Base-by-base conservation (phyloP, 2,113 vertebrate genomes). In the Oxygymnocypris stewartii region DNA sequence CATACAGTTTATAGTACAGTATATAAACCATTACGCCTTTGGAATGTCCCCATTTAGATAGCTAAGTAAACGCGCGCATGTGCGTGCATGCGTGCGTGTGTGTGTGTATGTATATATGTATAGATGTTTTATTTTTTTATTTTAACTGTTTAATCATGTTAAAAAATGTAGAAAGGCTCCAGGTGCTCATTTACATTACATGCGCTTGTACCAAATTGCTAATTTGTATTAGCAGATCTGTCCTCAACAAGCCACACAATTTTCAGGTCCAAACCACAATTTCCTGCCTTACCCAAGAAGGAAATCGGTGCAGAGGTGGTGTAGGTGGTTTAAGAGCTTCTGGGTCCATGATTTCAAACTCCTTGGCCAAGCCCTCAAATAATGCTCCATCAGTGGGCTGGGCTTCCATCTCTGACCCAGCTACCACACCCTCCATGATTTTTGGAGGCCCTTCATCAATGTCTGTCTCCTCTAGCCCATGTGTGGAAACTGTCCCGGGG, bases 261-360 rank as follows among this genome's bases (percentile, higher is more conserved):
- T 63, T 31, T 81, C 6, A 42, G 54, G 3, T n/a, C 42, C 11
- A 37, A 80, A 28, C 13, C 12, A 6, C 0, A 49, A 1, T 10
- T 25, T 31, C 18, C 57, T 54, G 18, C 7, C n/a, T 78, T 94
- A 97, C 97, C 97, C 97, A 97, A 0, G 96, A 97, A 4, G 96
- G 96, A 84, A 97, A 96, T 73, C 96, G 94, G 87, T 97, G 97
- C 65, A 97, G 90, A 0, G 97, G 97, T 40, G 97, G 97, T 3
- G 97, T 96, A 23, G 97, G 97, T 1, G 97, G 97, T 89, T 96
- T 97, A 71, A 94, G 88, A 42, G 88, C 79, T 7, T 94, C 93
- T 1, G 93, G 90, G 87, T 95, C 94, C 69, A 94, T 84, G 86
- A 91, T 90, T 40, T 95, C 91, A 81, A 93, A 89, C 79, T 95